Base-by-base conservation (phyloP, 2,113 vertebrate species). In the Colistium nudipinnis region DNA sequence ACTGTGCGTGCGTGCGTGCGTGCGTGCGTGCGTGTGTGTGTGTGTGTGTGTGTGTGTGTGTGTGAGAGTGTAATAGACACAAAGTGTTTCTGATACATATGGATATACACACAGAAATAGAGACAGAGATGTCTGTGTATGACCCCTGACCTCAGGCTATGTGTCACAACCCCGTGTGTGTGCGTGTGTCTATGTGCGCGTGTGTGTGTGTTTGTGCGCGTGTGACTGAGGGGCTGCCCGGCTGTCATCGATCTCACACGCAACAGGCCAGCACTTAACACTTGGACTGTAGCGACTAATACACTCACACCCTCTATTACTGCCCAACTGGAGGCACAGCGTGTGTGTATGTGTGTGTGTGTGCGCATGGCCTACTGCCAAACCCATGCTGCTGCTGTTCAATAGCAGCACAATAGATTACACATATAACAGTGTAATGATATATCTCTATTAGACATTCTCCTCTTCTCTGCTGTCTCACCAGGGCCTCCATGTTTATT, bases 141-240 rank as follows among this genome's bases (percentile, higher is more conserved):
- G 95, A 93, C 93, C 95, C 87, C 93, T 95, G 94, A 96, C 96
- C 95, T 90, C 55, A 78, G 92, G 94, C 92, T 91, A 93, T 94
- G 90, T 94, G 94, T 91, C 90, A 80, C 79, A 90, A 81, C 91
- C 83, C 79, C 82, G 62, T 70, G 80, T 90, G 88, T 74, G 54
- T 69, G 43, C 54, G 69, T 77, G 28, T 45, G 55, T 48, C 53
- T 65, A 78, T 16, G 48, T 30, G 13, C 22, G n/a, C 43, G 36
- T 12, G 30, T 47, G 35, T 30, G 47, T 70, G 30, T 43, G 60
- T 41, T 49, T 68, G 84, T 70, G 75, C 19, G 62, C 68, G 66
- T 73, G 69, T 52, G 57, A 69, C 70, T 61, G 74, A 82, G 81
- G 51, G 81, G 68, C 67, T 24, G 82, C 81, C 66, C 33, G 70